These are phyloP conservation scores for Drosophila greeni DNA, from an alignment of 2,888 invertebrate species.

Conservation along the genomic window DNA sequence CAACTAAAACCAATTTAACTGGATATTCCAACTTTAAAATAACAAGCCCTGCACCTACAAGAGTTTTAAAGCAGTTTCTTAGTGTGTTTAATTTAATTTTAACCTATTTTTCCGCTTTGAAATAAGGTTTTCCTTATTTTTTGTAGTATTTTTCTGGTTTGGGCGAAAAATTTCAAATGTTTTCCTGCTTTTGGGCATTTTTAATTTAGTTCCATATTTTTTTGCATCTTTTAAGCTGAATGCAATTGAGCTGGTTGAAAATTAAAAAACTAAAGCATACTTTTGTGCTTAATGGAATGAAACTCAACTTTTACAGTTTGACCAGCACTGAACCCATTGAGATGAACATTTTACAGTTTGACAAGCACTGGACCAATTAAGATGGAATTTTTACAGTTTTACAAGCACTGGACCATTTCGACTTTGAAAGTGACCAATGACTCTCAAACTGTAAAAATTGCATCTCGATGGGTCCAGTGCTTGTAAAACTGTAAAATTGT, in stretches of 20 bases:
- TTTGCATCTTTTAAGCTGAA: neutral
- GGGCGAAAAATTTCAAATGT: neutral
- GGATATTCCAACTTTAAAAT: constrained; percentile 7
- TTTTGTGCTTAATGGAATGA: neutral
- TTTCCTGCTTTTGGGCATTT: neutral
- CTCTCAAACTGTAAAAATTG: neutral
- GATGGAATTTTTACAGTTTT: constrained; percentile 5
- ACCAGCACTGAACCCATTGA: neutral
- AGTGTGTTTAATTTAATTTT: neutral
- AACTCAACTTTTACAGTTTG: neutral
- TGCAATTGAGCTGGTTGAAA: neutral
- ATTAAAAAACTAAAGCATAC: neutral
- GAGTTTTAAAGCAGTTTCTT: neutral
- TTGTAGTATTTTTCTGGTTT: neutral
- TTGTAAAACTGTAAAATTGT: no score
- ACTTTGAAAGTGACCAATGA: neutral
- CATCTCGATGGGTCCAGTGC: no score
- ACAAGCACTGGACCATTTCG: neutral
- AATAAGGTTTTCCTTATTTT: neutral
- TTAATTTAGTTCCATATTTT: neutral
- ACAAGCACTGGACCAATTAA: neutral
- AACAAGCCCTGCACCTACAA: constrained; percentile 1
- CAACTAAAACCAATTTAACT: constrained; percentile 11
- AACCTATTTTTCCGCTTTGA: neutral
- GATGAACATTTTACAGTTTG: neutral